Base-by-base conservation (phyloP, 2,113 vertebrate species). In the Rousettus leschenaultii region DNA sequence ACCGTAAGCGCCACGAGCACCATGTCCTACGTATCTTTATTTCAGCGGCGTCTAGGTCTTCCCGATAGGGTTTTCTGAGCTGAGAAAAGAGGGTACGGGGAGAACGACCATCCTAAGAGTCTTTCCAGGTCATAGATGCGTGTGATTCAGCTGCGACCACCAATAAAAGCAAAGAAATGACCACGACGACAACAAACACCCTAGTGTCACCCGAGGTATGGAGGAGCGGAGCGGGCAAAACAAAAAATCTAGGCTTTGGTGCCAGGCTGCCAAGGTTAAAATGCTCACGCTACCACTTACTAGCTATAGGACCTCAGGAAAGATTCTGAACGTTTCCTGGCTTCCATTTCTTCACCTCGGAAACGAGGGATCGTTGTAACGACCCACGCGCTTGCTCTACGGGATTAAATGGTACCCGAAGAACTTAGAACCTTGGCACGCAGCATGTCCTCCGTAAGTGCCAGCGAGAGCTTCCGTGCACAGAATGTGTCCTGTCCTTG, bases 111-210 rank as follows among this genome's bases (percentile, higher is more conserved):
- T 48, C 65, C 55, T 33, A 66, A 48, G 59, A 75, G 85, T 65
- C 71, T 73, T 84, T 85, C 43, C 45, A 71, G 73, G n/a, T 66
- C 77, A 77, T 2, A 80, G 82, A 90, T 2, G 14, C 43, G 57
- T 88, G 75, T 88, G 75, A 84, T 94, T 74, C 35, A 59, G 68
- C 74, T 28, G 75, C 74, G 15, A 51, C 68, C 93, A 80, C 59
- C 59, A 53, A 59, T 30, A 91, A 43, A 70, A 85, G 30, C n/a
- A 73, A 63, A 80, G 66, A 79, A 55, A 65, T n/a, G 22, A 40
- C 14, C 71, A 11, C 16, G 45, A 26, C 30, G 6, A 53, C 43
- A 15, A 70, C 24, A 45, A 78, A 35, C 70, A 9, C 30, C 43
- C 30, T 68, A 30, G 61, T 19, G 48, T 22, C 38, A n/a, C 18